Evolutionary conservation across 2,888 invertebrate species (phyloP).

Genomic region (Endomychus coccineus): DNA sequence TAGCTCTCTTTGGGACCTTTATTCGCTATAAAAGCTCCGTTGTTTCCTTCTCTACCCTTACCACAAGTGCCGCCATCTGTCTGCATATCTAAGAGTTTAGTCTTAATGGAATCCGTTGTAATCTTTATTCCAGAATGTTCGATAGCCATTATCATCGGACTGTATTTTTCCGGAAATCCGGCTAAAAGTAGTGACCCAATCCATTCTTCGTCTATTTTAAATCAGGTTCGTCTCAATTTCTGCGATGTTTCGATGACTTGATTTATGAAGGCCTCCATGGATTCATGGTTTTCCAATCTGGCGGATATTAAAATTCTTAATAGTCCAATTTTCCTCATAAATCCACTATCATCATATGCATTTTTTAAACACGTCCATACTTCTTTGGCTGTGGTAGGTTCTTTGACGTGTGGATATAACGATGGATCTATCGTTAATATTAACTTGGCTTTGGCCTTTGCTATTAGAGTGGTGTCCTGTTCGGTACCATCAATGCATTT

Average conservation of each 20-base stretch:
- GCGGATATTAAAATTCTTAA: constrained; percentile 26
- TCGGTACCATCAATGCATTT: too few species aligned
- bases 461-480: too few species aligned
- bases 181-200: constrained; percentile 28
- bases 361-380: constrained; percentile 24
- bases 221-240: constrained; percentile 26
- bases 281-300: constrained; percentile 25
- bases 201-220: constrained; percentile 28
- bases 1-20: too few species aligned
- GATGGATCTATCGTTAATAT: constrained; percentile 25
- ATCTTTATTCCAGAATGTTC: constrained; percentile 26
- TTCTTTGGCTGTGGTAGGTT: constrained; percentile 20
- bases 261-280: constrained; percentile 29
- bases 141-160: constrained; percentile 27
- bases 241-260: constrained; percentile 28
- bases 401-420: constrained; percentile 24
- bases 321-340: constrained; percentile 28
- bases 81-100: constrained; percentile 22
- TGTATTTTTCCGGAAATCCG: constrained; percentile 23
- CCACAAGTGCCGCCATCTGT: not conserved
- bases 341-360: constrained; percentile 27
- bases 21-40: too few species aligned
- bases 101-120: constrained; percentile 28
- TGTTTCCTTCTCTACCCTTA: too few species aligned
- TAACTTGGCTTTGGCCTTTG: constrained; percentile 25